Conservation (phyloP, 1,140 invertebrate species). For the Laupala kohalensis region DNA sequence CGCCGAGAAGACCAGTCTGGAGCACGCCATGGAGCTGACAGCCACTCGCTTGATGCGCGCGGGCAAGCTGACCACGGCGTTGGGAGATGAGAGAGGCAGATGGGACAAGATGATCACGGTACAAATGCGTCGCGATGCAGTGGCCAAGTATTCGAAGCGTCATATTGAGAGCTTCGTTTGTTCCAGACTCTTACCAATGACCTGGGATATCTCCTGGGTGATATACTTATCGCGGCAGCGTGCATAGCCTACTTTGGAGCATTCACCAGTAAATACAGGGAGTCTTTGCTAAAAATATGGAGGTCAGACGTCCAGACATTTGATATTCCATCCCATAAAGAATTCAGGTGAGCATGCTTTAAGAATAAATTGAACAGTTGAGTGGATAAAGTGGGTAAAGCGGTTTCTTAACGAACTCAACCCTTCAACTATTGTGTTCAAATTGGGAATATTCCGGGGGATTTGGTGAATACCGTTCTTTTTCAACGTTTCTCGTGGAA, state of each 20-base stretch:
- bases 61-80: slow-evolving; percentile 64
- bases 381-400: too few relatives aligned
- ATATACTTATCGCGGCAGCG: slow-evolving; percentile 70
- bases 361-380: too few relatives aligned
- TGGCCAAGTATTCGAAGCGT: background rate
- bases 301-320: slow-evolving; percentile 41
- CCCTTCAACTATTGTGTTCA: too few relatives aligned
- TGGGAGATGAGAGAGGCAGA: slow-evolving; percentile 68
- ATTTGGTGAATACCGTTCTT: too few relatives aligned
- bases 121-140: slow-evolving; percentile 2
- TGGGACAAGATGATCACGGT: slow-evolving; percentile 67
- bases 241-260: slow-evolving; percentile 79
- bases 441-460: too few relatives aligned
- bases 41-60: slow-evolving; percentile 63
- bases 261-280: slow-evolving; percentile 61
- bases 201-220: slow-evolving; percentile 49
- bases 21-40: slow-evolving; percentile 55
- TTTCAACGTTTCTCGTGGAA: too few relatives aligned
- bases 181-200: slow-evolving; percentile 25
- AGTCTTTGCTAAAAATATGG: slow-evolving; percentile 55
- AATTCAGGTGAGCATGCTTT: slow-evolving; percentile 36
- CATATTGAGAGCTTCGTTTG: background rate
- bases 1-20: slow-evolving; percentile 40
- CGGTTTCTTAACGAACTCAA: too few relatives aligned
- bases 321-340: slow-evolving; percentile 53